phyloP scores from a whole-genome alignment of 2,113 vertebrate genomes.

The Capreolus pygargus region DNA sequence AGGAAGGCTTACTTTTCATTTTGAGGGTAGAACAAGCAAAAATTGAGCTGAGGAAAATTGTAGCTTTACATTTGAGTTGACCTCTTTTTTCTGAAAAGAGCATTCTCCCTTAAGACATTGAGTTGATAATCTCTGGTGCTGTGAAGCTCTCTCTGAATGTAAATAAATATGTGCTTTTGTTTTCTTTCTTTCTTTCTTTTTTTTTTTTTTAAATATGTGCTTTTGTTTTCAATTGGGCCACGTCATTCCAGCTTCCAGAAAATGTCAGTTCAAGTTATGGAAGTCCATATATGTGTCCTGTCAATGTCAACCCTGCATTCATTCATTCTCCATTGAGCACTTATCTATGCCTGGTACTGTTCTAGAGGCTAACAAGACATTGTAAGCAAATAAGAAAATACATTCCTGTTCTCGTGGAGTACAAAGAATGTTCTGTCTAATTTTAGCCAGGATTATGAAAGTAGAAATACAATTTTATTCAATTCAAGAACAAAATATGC shows the following conservation, averaged over 20 bases:
- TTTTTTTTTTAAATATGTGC: neutral
- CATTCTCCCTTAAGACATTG: neutral
- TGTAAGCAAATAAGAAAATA: neutral
- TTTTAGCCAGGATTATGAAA: neutral
- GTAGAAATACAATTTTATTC: neutral
- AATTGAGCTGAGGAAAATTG: neutral
- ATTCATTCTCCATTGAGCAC: neutral
- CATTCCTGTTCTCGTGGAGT: neutral
- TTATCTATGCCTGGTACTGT: neutral
- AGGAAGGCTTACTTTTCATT: neutral
- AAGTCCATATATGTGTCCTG: neutral
- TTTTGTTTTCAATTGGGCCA: neutral
- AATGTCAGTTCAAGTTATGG: neutral
- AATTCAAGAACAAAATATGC: neutral
- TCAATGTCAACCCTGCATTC: neutral
- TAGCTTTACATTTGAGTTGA: neutral
- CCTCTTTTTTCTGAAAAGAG: neutral
- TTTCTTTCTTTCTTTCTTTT: no score
- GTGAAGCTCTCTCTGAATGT: neutral
- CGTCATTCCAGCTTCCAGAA: neutral
- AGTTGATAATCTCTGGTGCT: neutral
- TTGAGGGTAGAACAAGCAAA: neutral
- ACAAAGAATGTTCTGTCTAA: neutral
- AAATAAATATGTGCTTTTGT: neutral
- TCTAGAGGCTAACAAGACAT: neutral